Evolutionary conservation across 2,888 invertebrate genomes (phyloP), one percentile per base, ranked within the genome.

Genomic region (Sisyra terminalis): DNA sequence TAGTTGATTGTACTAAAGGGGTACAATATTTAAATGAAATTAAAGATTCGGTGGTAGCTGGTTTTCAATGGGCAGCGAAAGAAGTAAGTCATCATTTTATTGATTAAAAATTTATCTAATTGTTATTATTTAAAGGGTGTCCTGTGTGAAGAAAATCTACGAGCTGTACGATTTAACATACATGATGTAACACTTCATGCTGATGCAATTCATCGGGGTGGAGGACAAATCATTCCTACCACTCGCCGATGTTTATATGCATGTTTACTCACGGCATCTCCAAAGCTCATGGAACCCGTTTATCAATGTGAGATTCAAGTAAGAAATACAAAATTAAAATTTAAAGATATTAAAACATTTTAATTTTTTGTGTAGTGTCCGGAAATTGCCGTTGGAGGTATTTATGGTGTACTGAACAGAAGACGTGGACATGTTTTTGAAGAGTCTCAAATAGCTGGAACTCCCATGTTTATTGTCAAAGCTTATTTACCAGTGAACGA

Each of bases 1-100:
- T 99, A 53, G 77, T 97, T 50, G 98, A 99, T 72, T 93, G 93
- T 67, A 90, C 97, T 53, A 98, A 99, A 74, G 98, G 98, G 70
- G 98, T 98, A 50, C 98, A 99, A 67, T 99, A 98, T 69, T 77
- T 99, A 51, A 98, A 98, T 63, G 98, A 99, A 77, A 97, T 99
- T 70, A 99, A 99, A 75, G 98, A 99, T 67, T 93, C 92, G 2
- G 92, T 96, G 46, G 89, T 94, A 40, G 94, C 94, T 57, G 96
- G 96, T 52, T 97, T 97, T 82, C 94, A 93, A 64, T 99, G 98
- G 98, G 98, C 98, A 44, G 83, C 96, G 51, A 98, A 98, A 70
- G 98, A 97, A 63, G 75, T 73, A 54, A 49, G 53, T 43, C 31
- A 13, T 18, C 5, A 24, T 9, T 41, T 40, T 10, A 14, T 24